Base-by-base conservation (phyloP, 2,888 invertebrate species). In the Dryobota labecula region DNA sequence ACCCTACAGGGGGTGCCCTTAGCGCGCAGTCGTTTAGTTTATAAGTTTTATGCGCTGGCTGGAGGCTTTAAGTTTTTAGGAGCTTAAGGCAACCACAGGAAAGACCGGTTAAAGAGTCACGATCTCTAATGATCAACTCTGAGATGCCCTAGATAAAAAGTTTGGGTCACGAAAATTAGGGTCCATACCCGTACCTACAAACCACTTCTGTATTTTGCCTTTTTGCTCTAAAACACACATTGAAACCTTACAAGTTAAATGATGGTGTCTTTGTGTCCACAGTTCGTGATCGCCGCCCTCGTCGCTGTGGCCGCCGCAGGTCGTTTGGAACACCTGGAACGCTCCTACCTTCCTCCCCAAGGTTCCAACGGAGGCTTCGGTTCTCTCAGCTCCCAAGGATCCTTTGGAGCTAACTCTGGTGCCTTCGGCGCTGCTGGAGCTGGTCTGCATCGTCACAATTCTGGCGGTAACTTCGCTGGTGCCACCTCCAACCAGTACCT, bases 401-500 rank as follows among this genome's bases (percentile, higher is more conserved):
- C 70, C 0, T 82, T 79, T 15, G 84, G 76, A 45, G 20, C 72
- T 72, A 83, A 58, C 20, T 78, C 77, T 43, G 74, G 76, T 63
- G 53, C 53, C 13, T 83, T 86, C 18, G 84, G 85, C 13, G 57
- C 75, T 64, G 65, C 69, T 64, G 72, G 79, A 47, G 58, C 76
- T 13, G 64, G 64, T 53, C 47, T 13, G 9, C 33, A 56, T 0
- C 53, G 67, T 4, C 51, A 47, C 27, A 73, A 63, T 13, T 65
- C 51, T 54, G 80, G 73, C 0, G 41, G 49, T 60, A 53, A 66
- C 33, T 76, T 65, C 5, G 77, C 78, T 49, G 90, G 90, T 33
- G 92, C 92, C 36, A 91, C 92, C 33, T 92, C 92, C 47, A 95
- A 94, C 88, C 94, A 94, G 73, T 95, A 95, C 84, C 86, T 95